Base-by-base conservation (phyloP, 2,113 vertebrate species). In the Eudorcas thomsonii region DNA sequence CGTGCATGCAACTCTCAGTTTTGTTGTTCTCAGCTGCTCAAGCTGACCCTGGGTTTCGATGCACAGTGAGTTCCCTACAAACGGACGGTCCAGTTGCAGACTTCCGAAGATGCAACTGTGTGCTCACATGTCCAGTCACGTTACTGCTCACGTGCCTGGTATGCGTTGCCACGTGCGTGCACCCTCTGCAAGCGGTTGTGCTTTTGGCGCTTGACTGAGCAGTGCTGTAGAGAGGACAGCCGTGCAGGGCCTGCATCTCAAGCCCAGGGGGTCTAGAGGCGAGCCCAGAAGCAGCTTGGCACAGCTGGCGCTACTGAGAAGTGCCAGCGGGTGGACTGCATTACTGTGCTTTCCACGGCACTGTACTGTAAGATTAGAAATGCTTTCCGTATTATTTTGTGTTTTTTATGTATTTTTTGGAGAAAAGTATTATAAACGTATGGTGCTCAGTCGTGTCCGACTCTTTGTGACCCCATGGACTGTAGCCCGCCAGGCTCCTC, bases 1-100 rank as follows among this genome's bases (percentile, higher is more conserved):
- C 3, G 1, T 0, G 33, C 45, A 1, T 3, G 0, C 1, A 4
- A 17, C 7, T 15, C 25, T 4, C 3, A 21, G 54, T 28, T 64
- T 13, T 48, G 84, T 8, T 48, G 71, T 3, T 55, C 62, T 54
- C 9, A 12, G 80, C 36, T 7, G 48, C 28, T 67, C 28, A 28
- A 78, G 59, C 48, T 6, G 50, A 55, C 25, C 48, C 39, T 52
- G 28, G 43, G 16, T 4, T 39, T 64, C 33, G 5, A 3, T 2
- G 39, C 23, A 7, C 71, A 14, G 36, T 7, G 36, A 25, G 6
- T 14, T 26, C 36, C 71, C 36, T 43, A 77, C 71, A 77, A 13
- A 43, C 1, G 36, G 14, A 26, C 36, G 2, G 8, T 77, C 39
- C 25, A 26, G 36, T 1, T 77, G 23, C 71, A 14, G 39, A 77